These are phyloP conservation scores for Hedychridium roseum DNA, from an alignment of 2,888 invertebrate genomes.

Conservation along the genomic window DNA sequence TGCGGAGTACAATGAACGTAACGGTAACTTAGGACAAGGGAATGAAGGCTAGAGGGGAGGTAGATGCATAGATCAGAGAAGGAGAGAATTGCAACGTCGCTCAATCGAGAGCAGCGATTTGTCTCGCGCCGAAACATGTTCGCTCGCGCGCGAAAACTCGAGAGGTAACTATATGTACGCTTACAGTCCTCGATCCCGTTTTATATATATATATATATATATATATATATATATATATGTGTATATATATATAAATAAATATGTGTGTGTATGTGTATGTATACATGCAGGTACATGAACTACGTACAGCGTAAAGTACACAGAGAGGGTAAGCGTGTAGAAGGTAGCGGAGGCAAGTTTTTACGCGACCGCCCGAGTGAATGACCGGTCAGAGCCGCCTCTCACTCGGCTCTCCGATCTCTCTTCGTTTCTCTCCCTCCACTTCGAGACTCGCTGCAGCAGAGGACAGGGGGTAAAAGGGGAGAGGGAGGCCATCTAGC, in stretches of 20 bases:
- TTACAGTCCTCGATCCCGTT: slow-evolving; percentile 3
- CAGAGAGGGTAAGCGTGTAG: slow-evolving; percentile 12
- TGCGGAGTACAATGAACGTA: too few relatives aligned
- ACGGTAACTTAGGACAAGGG: too few relatives aligned
- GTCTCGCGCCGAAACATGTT: slow-evolving; percentile 25
- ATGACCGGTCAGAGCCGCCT: slow-evolving; percentile 58
- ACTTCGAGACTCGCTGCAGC: slow-evolving; percentile 8
- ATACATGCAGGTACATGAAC: slow-evolving; percentile 5
- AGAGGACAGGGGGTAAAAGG: slow-evolving; percentile 20
- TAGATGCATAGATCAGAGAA: too few relatives aligned
- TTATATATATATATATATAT: slow-evolving; percentile 1
- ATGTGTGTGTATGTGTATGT: background rate
- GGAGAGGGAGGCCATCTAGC: slow-evolving; percentile 9
- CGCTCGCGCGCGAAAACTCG: slow-evolving; percentile 6
- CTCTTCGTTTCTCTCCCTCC: slow-evolving; percentile 19
- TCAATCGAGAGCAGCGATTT: slow-evolving; percentile 26
- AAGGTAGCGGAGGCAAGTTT: slow-evolving; percentile 37
- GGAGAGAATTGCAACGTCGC: slow-evolving; percentile 11
- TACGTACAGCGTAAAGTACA: slow-evolving; percentile 31
- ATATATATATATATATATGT: slow-evolving; percentile 2
- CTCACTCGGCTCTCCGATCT: slow-evolving; percentile 37
- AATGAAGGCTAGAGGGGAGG: too few relatives aligned
- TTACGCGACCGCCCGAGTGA: slow-evolving; percentile 49
- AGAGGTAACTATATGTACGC: background rate
- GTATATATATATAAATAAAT: slow-evolving; percentile 2